Evolutionary conservation across 2,888 invertebrate species (phyloP).

Genomic region (Leucozona laternaria): DNA sequence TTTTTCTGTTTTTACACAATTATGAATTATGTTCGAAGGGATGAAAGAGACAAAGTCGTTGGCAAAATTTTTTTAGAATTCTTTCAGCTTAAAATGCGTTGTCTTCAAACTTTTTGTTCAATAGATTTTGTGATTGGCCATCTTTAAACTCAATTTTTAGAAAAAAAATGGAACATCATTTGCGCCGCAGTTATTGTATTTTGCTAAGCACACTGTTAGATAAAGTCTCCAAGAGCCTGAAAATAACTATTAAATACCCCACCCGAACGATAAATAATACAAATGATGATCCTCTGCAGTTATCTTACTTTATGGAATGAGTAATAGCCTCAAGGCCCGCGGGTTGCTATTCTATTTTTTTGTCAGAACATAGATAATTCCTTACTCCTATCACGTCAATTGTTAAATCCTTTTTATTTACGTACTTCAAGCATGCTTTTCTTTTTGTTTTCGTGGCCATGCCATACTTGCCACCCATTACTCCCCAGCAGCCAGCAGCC

Average conservation of each 20-base stretch:
- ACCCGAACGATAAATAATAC: constrained; percentile 51
- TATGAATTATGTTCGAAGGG: too few relatives aligned
- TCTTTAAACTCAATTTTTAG: too few relatives aligned
- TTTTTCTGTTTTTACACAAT: too few relatives aligned
- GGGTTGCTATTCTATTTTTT: constrained; percentile 42
- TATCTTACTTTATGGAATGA: constrained; percentile 68
- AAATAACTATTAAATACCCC: constrained; percentile 37
- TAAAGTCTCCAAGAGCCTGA: neutral
- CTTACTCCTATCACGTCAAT: constrained; percentile 52
- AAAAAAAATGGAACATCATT: too few relatives aligned
- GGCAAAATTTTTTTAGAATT: too few relatives aligned
- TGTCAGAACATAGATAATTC: constrained; percentile 12
- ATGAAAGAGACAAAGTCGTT: too few relatives aligned
- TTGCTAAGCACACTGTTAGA: neutral
- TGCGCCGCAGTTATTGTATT: neutral
- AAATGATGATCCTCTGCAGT: constrained; percentile 72
- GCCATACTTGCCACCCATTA: neutral
- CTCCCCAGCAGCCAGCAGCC: neutral
- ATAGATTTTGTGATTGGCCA: too few relatives aligned
- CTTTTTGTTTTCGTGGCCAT: constrained; percentile 13
- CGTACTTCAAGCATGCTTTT: constrained; percentile 35
- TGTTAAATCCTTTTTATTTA: constrained; percentile 45
- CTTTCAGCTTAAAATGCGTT: too few relatives aligned
- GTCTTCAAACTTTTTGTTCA: too few relatives aligned
- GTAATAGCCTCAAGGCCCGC: constrained; percentile 65